Base-by-base conservation (phyloP, 1,140 invertebrate species). In the Drosophila ananassae region DNA sequence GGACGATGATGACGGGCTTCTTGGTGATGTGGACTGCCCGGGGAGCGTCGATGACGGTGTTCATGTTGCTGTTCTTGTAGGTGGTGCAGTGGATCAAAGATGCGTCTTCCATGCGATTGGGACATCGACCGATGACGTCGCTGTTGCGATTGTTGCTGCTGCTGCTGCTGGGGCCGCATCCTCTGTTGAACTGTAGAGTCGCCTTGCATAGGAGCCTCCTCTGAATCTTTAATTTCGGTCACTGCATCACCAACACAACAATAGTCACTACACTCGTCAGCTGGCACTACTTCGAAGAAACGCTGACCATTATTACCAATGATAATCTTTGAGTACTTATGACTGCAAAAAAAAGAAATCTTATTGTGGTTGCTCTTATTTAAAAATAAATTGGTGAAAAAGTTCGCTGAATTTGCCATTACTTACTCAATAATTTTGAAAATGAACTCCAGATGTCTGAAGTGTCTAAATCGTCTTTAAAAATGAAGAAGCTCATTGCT, bases 201-300 rank as follows among this genome's bases (percentile, higher is more conserved):
- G 10, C 34, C 2, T 37, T 3, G 10, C 2, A 4, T n/a, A n/a
- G 12, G 10, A 37, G 10, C 3, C 2, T 37, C 34, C 34, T 37
- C 12, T 12, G 10, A 12, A 10, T 37, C 34, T n/a, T 37, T 37
- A 37, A 10, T 37, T 9, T 44, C 13, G 2, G 41, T 21, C 41
- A 21, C 5, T 44, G 41, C n/a, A 17, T 9, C 44, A 47, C 21
- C 44, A 17, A 10, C 2, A 10, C 7, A 47, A 21, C 44, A 22
- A 22, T 3, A 9, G 2, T 30, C 3, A 44, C 17, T 8, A 37
- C 24, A 37, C 10, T 68, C 63, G 7, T 34, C 13, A 52, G 61
- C 44, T 21, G 78, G 34, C 53, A 81, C 54, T 28, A 62, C 56
- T 62, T 81, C 77, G 44, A 79, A 81, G 22, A 75, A 61, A 6